Conservation (phyloP, 2,888 invertebrate genomes). For the Pseudoips prasinana region DNA sequence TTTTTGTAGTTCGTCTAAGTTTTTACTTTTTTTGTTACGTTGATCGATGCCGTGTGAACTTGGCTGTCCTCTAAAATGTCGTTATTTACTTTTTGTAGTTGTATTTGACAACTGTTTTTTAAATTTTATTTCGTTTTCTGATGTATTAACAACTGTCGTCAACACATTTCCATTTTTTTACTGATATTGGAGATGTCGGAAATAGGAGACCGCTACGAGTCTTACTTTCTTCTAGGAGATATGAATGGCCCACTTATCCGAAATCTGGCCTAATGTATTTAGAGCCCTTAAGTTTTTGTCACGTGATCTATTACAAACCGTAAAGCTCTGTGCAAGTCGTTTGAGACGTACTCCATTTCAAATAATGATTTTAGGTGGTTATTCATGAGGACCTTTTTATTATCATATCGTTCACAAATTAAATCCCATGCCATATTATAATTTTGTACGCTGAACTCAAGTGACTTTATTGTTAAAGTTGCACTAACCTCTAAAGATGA, state of each 20-base stretch:
- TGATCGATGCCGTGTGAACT: no score
- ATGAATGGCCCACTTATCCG: constrained; percentile 2
- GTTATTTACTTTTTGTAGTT: constrained; percentile 2
- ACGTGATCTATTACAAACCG: constrained; percentile 5
- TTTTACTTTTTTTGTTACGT: background rate
- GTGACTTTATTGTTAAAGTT: constrained; percentile 13
- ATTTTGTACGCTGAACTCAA: constrained; percentile 15
- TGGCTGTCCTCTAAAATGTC: background rate
- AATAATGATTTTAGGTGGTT: constrained; percentile 4
- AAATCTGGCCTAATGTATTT: constrained; percentile 4
- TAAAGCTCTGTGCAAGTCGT: constrained; percentile 2
- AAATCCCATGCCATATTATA: constrained; percentile 13
- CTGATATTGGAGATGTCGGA: no score
- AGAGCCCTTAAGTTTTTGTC: constrained; percentile 4
- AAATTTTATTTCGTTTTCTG: constrained; percentile 8
- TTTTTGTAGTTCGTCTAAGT: constrained; percentile 1
- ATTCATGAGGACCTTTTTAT: constrained; percentile 4
- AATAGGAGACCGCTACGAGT: constrained; percentile 14
- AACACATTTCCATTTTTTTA: no score
- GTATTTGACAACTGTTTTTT: constrained; percentile 12
- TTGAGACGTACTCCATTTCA: constrained; percentile 1
- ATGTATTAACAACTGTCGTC: no score
- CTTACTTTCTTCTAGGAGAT: no score
- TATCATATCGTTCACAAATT: constrained; percentile 7
- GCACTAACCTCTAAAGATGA: constrained; percentile 19